Base-by-base conservation (phyloP, 2,113 vertebrate genomes). In the Hemicordylus capensis region DNA sequence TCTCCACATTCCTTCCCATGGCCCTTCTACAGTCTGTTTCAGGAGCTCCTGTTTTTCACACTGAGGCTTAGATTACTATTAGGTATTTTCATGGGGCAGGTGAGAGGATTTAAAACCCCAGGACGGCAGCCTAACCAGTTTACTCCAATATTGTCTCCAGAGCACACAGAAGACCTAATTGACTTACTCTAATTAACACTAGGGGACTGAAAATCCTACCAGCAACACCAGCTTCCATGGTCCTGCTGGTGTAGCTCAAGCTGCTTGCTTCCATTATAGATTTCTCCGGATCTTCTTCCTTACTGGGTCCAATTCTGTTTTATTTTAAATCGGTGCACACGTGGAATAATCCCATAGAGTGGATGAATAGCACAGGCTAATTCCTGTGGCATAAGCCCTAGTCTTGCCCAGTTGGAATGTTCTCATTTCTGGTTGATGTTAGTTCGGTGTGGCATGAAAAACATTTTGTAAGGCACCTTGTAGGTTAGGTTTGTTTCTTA, bases 371-470 rank as follows among this genome's bases (percentile, higher is more conserved):
- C 46, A 61, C 14, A 63, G 76, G 42, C 42, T 63, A 73, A 22
- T 10, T 15, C 83, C 54, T 77, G 48, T 78, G 83, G 34, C 39
- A 69, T 20, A 39, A 39, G 37, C 8, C 9, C 39, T 8, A 20
- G 63, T 61, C 39, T 85, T 88, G 81, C 81, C 85, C 88, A 37
- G 79, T 56, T 81, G 39, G 84, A 82, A n/a, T 92, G 72, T 70
- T 90, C 88, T 74, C 85, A 85, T 80, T 90, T 93, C 81, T 44
- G 85, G 28, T 91, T 86, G 88, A 91, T 91, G 85, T 84, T 87
- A 82, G 80, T 91, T 54, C 85, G 67, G 79, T 90, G 75, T 75
- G 90, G 70, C 34, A 31, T 83, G 51, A 78, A 89, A 83, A 72
- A 51, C 88, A 79, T 89, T 89, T 94, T 26, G 7, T 83, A 75